A percentile compares a stretch with the other conserved stretches of the same genome.
These are phyloP conservation scores for Hozukius guyotensis DNA, from an alignment of 2,797 vertebrate genomes.

Conservation along the genomic window DNA sequence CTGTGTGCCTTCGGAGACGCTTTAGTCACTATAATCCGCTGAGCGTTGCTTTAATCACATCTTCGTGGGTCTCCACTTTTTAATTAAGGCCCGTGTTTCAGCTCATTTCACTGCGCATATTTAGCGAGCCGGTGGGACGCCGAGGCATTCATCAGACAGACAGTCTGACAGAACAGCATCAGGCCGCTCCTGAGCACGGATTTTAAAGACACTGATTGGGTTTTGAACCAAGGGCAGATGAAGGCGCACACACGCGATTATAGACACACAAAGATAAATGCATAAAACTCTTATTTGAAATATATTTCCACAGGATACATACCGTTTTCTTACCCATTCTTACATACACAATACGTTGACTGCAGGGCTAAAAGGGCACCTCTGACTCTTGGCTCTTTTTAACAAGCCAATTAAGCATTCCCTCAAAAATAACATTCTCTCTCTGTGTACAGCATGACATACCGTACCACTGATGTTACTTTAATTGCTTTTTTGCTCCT, in stretches of 20 bases:
- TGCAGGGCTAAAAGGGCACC: conserved; percentile 40
- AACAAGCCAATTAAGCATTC: conserved; percentile 54
- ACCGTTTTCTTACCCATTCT: background rate
- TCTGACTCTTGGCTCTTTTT: conserved; percentile 33
- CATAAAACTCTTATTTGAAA: conserved; percentile 18
- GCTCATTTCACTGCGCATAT: conserved; percentile 86
- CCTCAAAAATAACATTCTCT: conserved; percentile 30
- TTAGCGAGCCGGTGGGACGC: conserved; percentile 81
- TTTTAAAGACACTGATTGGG: conserved; percentile 69
- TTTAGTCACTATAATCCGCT: conserved; percentile 78
- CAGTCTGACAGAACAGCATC: conserved; percentile 75
- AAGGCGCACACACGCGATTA: conserved; percentile 36
- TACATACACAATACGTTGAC: conserved; percentile 12
- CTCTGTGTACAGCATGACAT: conserved; percentile 7
- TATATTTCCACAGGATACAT: conserved; percentile 19
- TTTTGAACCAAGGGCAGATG: conserved; percentile 68
- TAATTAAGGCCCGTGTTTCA: conserved; percentile 86
- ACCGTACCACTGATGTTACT: conserved; percentile 12
- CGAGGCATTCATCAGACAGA: conserved; percentile 77
- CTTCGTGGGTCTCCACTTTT: conserved; percentile 81
- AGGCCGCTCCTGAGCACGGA: conserved; percentile 51
- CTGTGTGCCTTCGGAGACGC: conserved; percentile 65
- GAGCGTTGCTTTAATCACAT: conserved; percentile 83
- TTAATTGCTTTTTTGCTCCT: conserved; percentile 53
- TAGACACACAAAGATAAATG: conserved; percentile 44